Percentiles rank a stretch among this genome's conserved stretches.
Conservation (phyloP, 2,113 vertebrate genomes). For the Pica pica region DNA sequence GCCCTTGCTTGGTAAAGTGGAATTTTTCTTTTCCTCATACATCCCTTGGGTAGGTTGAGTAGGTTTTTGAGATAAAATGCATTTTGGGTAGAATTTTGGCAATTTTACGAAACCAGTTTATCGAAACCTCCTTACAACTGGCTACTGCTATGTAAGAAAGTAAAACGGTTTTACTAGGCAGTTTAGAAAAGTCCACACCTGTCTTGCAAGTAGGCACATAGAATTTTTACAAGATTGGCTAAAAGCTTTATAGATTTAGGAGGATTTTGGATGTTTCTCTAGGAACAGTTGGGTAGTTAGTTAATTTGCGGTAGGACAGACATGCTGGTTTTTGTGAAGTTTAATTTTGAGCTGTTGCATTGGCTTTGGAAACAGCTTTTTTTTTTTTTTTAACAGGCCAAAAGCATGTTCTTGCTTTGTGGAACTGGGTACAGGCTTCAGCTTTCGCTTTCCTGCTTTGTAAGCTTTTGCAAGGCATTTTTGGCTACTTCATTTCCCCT, state of each 20-base stretch:
- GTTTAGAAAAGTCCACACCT: background rate
- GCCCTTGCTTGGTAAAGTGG: background rate
- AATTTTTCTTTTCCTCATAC: background rate
- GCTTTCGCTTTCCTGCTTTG: background rate
- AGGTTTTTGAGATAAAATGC: background rate
- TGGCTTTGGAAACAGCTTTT: background rate
- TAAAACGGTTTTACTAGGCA: background rate
- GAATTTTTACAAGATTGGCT: background rate
- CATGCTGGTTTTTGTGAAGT: background rate
- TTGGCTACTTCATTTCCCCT: background rate
- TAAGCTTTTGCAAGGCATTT: background rate
- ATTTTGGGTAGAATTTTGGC: background rate
- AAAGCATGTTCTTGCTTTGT: background rate
- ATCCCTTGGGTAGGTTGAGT: background rate
- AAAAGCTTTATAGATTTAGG: background rate
- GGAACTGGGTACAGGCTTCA: background rate
- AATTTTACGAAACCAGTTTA: background rate
- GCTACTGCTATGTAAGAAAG: background rate
- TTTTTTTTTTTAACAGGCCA: background rate
- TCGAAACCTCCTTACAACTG: background rate
- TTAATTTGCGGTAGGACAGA: background rate
- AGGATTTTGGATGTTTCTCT: background rate
- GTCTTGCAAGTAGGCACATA: background rate
- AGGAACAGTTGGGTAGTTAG: background rate
- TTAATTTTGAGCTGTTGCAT: background rate